Evolutionary conservation across 2,797 vertebrate species (phyloP), one percentile per base, ranked within the genome.

Genomic region (Hippoglossus hippoglossus): DNA sequence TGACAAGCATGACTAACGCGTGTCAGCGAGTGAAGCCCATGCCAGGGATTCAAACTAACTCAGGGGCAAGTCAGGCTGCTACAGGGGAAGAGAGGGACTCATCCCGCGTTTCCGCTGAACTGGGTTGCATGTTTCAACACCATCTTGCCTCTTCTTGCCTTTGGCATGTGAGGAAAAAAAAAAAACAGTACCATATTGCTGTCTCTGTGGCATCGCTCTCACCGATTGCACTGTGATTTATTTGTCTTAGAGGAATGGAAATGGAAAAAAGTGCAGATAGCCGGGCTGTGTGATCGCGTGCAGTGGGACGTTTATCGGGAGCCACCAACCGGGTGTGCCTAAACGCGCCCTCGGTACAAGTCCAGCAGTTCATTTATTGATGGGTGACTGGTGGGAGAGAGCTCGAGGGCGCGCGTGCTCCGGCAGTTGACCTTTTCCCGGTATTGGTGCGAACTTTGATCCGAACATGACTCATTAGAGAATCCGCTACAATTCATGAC

Each of bases 391-490:
- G 65, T 71, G 59, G 47, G 44, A n/a, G 7, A 51, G 50, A 49
- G 65, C 82, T 79, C 16, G 16, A 9, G 61, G 79, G 73, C 13
- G 31, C 41, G 12, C 56, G 5, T 68, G 58, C 52, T 76, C 75
- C 75, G 65, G 63, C 67, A 70, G 73, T 77, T 94, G 92, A 92
- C 91, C 89, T 94, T 93, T 73, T 73, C 61, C 28, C 28, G 25
- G 61, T 80, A 77, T 84, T 62, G 83, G 76, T 85, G 89, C 79
- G 87, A 89, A 90, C 87, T 90, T 81, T 89, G 85, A 91, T 89
- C 81, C 49, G 61, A 66, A 66, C 81, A 67, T 63, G 86, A 91
- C 79, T 90, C 87, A 85, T 91, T 89, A 82, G 56, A 74, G 69
- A 89, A 85, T 73, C 85, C 52, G 76, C 82, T 83, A 75, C 73